Evolutionary conservation across 2,113 vertebrate species (phyloP).

Genomic region (Petrocephalus microphthalmus): DNA sequence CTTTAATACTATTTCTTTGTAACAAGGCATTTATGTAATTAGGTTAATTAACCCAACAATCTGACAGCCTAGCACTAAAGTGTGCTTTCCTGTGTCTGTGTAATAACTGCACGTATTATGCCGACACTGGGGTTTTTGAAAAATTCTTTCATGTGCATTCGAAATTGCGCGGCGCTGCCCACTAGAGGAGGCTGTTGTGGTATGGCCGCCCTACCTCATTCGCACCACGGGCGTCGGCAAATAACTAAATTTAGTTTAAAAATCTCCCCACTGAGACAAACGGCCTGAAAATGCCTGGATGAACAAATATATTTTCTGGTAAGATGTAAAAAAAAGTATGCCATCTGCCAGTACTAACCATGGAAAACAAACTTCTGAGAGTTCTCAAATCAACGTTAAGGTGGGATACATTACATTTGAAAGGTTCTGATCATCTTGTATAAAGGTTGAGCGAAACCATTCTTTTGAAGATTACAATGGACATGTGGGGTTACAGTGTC

Average conservation of each 20-base stretch:
- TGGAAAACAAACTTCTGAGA: not conserved
- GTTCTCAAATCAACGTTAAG: not conserved
- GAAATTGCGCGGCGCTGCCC: constrained; percentile 21
- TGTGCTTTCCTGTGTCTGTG: not conserved
- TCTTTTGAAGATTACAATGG: not conserved
- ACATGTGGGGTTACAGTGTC: not conserved
- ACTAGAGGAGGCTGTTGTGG: constrained; percentile 57
- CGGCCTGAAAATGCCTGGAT: not conserved
- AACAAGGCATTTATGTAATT: not conserved
- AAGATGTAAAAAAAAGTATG: not conserved
- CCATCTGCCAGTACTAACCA: not conserved
- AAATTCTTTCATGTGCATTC: not conserved
- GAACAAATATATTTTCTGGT: not conserved
- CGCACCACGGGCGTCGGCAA: not conserved
- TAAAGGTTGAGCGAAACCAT: not conserved
- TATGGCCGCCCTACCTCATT: constrained; percentile 10
- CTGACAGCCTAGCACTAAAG: not conserved
- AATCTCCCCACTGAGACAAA: not conserved
- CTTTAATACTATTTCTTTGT: not conserved
- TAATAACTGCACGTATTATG: not conserved
- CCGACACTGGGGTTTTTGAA: not conserved
- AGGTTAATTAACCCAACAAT: not conserved
- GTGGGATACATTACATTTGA: not conserved
- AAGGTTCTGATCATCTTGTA: not conserved
- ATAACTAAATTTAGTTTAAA: not conserved